Evolutionary conservation across 1,140 invertebrate genomes (phyloP).

Genomic region (Zophobas atratus): DNA sequence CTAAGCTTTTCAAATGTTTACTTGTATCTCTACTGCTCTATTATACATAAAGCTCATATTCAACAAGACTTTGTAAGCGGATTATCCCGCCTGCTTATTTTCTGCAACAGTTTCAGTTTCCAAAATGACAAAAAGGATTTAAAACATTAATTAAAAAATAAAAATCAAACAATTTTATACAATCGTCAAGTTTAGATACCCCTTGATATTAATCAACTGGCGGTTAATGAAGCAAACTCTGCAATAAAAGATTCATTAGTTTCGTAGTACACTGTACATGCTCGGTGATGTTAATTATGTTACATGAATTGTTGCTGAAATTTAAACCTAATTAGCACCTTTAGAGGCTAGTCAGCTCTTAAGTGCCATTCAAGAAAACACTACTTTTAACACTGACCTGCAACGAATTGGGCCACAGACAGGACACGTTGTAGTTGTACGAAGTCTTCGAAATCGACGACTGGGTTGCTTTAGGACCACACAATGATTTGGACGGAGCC

Average conservation of each 20-base stretch:
- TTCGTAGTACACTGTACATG: slow-evolving; percentile 23
- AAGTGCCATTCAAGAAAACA: no score
- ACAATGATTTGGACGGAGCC: slow-evolving; percentile 67
- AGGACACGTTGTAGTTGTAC: slow-evolving; percentile 68
- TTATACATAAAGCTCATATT: slow-evolving; percentile 42
- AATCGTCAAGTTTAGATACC: not conserved
- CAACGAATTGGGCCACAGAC: slow-evolving; percentile 71
- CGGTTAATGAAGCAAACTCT: slow-evolving; percentile 40
- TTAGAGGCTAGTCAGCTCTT: not conserved
- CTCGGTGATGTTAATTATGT: slow-evolving; percentile 7
- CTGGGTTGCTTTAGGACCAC: slow-evolving; percentile 67
- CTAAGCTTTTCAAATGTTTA: slow-evolving; percentile 49
- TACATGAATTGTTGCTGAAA: slow-evolving; percentile 21
- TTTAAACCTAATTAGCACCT: slow-evolving; percentile 14
- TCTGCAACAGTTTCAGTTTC: slow-evolving; percentile 17
- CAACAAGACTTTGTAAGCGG: slow-evolving; percentile 34
- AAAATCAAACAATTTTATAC: slow-evolving; percentile 5
- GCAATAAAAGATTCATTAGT: slow-evolving; percentile 44
- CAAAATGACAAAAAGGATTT: slow-evolving; percentile 9
- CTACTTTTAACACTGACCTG: slow-evolving; percentile 70
- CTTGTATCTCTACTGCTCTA: slow-evolving; percentile 45
- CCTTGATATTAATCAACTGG: slow-evolving; percentile 29
- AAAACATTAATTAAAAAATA: not conserved
- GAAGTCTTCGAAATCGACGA: slow-evolving; percentile 58
- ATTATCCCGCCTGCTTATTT: slow-evolving; percentile 30